Base-by-base conservation (phyloP, 2,888 invertebrate species). In the Siphlonurus alternatus region DNA sequence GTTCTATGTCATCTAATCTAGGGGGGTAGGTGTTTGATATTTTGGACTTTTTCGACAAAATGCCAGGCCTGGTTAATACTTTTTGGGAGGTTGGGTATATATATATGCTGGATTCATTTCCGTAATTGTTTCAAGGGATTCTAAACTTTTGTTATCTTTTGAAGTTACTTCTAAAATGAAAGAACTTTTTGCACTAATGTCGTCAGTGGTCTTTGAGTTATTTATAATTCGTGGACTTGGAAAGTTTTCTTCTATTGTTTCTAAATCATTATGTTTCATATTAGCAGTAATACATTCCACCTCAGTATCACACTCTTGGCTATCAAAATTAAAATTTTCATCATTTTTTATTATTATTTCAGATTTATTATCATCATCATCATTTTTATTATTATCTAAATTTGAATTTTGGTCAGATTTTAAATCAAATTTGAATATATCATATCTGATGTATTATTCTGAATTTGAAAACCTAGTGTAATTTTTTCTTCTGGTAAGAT, bases 401-500 rank as follows among this genome's bases (percentile, higher is more conserved):
- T n/a, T n/a, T n/a, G n/a, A n/a, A n/a, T n/a, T n/a, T n/a, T n/a
- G n/a, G n/a, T n/a, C n/a, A n/a, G n/a, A n/a, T n/a, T n/a, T n/a
- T n/a, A 15, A 10, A 38, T 38, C 38, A 38, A 38, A 38, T 15
- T 38, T 38, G 38, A 38, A 38, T 10, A 38, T 38, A 38, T 38
- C 38, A 38, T n/a, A n/a, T 15, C 15, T 38, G 5, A 10, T 38
- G 15, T 38, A 38, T 38, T 38, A 38, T 10, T 38, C 15, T 38
- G 7, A 38, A 56, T 22, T 56, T 56, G 7, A 22, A 56, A 56
- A n/a, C 56, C 56, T n/a, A 56, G 15, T 20, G 56, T 56, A 56
- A 56, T 22, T 56, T 56, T 56, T 20, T 56, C 56, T 56, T 56
- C 56, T 10, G 56, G 56, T 56, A 56, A 56, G 5, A 56, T 56